Evolutionary conservation across 1,140 invertebrate species (phyloP), one percentile per base, ranked within the genome.

Genomic region (Nasonia longicornis): DNA sequence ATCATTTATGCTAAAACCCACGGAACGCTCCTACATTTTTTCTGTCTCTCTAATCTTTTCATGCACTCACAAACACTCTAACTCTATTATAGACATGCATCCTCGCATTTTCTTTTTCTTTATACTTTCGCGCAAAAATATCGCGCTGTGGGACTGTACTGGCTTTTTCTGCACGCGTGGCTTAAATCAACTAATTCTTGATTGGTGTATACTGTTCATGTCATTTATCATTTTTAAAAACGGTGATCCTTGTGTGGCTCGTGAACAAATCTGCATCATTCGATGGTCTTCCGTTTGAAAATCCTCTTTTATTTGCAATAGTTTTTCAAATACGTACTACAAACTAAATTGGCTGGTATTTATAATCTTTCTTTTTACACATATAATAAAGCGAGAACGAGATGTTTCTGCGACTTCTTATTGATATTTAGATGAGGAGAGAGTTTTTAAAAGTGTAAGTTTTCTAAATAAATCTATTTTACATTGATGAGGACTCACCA

Each of bases 1-100:
- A 89, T 89, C 90, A 91, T 91, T 90, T 90, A 90, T 88, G 83
- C 89, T 90, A 89, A 85, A 90, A 88, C 86, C 87, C 89, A 90
- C 86, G 82, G 85, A 86, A 87, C 86, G 85, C 86, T 88, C 86
- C 86, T 85, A 76, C 85, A 86, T 81, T 86, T 83, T 79, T 45
- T 85, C 79, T 63, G 70, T 79, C 84, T 83, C 80, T 84, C 77
- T 85, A 26, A 67, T 84, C 22, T 78, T 71, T 77, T 66, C 75
- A 77, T 75, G 20, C 78, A 31, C 38, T 80, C 75, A 64, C 45
- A 82, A 26, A 42, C 72, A 77, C 58, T 29, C 79, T 22, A 70
- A 82, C 48, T 74, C 64, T 64, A 81, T 58, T 66, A 35, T 35
- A 52, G 35, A 58, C 38, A 69, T 31, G 11, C 69, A 52, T 63